Base-by-base conservation (phyloP, 1,140 invertebrate species). In the Zeugodacus cucurbitae region DNA sequence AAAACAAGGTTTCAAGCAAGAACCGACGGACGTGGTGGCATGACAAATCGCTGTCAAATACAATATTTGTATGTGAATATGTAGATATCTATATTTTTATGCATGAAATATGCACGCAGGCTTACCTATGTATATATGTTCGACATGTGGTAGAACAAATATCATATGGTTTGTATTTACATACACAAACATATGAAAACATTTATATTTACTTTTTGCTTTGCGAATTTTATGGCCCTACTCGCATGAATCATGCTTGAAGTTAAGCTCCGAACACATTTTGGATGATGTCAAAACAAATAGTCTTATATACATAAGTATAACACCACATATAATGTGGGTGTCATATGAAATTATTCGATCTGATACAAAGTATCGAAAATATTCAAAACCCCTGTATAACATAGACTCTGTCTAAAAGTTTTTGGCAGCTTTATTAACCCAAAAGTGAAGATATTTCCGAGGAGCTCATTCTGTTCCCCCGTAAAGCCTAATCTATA, bases 31-130 rank as follows among this genome's bases (percentile, higher is more conserved):
- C 70, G 20, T 82, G 74, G 67, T 74, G 74, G 74, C 74, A 82
- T 82, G 74, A 82, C 74, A 26, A 82, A 82, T 82, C 41, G 74
- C 26, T 82, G 74, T 82, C 74, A 82, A 82, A 48, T 48, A 82
- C n/a, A 44, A 54, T 26, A 29, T 2, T 3, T 67, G 32, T 6
- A 32, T 37, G 20, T 37, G 34, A 41, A 48, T 44, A 48, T 48
- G 4, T 44, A 29, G 29, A 17, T 74, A 62, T 26, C 0, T 59
- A 67, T 67, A 32, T 32, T 3, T 17, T 17, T 14, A 26, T 64
- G 26, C 0, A 34, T 32, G 7, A n/a, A 14, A 34, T 34, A 34
- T 34, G 64, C 1, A 70, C 32, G 10, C 32, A 20, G 3, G n/a
- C 17, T 3, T 34, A 11, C 8, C 4, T 17, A 32, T 6, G 64